Base-by-base conservation (phyloP, 2,888 invertebrate genomes). In the Lymantria monacha region DNA sequence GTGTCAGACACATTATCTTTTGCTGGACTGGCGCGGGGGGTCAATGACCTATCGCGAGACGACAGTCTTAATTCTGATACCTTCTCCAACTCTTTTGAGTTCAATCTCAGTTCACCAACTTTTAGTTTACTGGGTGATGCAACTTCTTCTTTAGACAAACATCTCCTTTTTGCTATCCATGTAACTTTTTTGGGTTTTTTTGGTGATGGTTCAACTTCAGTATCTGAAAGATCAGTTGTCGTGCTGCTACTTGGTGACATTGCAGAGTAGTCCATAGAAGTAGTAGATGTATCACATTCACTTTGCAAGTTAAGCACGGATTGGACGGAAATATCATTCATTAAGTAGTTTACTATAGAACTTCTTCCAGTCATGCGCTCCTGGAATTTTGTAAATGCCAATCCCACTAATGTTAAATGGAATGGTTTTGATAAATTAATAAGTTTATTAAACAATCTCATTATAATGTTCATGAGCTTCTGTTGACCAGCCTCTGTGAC, bases 361-460 rank as follows among this genome's bases (percentile, higher is more conserved):
- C 94, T 93, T 59, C 93, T 92, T 1, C 95, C 95, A 3, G 92
- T 93, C 76, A 93, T 93, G 53, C 94, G 92, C 65, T 95, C 96
- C 67, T 94, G 94, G 74, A 96, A 96, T 80, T 96, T 96, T 0
- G 95, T 95, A 77, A 96, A 96, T 14, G 96, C 95, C 70, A 96
- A 86, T n/a, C 96, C 96, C 53, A 96, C 90, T 48, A 96, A 84
- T 0, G 96, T 96, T 68, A 96, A 93, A 82, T 96, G 96, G 85
- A 95, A 96, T 58, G 95, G 95, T 84, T 94, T 94, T 30, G 93
- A 92, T 61, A 94, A 90, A 74, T 95, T 94, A 51, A 96, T 94
- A 55, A 95, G 92, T 73, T 95, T 94, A 75, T 94, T 94, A 73
- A 96, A 96, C 64, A 96, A 90, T 72, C 93, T 93, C 95, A 96